These are phyloP conservation scores for Petrolisthes manimaculis DNA, from an alignment of 2,888 invertebrate genomes.

Conservation along the genomic window DNA sequence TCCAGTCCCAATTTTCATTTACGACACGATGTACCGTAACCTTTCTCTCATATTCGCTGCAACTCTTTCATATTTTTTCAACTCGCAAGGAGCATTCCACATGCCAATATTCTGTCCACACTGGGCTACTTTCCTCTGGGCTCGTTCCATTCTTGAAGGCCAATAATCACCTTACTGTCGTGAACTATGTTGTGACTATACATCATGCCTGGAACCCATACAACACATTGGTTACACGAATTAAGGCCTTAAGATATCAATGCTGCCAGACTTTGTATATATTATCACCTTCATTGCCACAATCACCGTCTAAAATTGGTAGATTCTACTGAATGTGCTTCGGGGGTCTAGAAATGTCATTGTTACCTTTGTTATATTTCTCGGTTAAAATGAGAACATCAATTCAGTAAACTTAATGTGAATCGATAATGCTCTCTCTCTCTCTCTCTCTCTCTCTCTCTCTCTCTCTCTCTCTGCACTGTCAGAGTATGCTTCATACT, in stretches of 20 bases:
- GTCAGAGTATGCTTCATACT: background rate
- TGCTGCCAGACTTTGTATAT: background rate
- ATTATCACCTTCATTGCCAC: background rate
- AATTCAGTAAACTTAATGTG: background rate
- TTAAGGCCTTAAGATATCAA: background rate
- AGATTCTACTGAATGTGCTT: background rate
- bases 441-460: background rate
- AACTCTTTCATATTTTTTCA: background rate
- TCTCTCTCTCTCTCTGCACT: background rate
- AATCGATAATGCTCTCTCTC: background rate
- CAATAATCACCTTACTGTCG: too few species aligned
- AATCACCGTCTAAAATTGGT: too few species aligned
- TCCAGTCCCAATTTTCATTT: conserved; percentile 10
- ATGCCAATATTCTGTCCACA: background rate
- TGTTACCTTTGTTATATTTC: background rate
- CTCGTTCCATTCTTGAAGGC: background rate
- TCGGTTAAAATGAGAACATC: too few species aligned
- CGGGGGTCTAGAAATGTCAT: background rate
- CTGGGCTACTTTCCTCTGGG: background rate
- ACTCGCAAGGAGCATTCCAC: background rate
- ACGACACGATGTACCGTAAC: conserved; percentile 13
- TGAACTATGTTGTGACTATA: background rate
- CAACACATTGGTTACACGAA: too few species aligned
- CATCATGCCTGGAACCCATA: too few species aligned
- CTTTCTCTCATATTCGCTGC: background rate